Conservation (phyloP, 1,140 invertebrate species). For the Pogonognathellus flavescens region DNA sequence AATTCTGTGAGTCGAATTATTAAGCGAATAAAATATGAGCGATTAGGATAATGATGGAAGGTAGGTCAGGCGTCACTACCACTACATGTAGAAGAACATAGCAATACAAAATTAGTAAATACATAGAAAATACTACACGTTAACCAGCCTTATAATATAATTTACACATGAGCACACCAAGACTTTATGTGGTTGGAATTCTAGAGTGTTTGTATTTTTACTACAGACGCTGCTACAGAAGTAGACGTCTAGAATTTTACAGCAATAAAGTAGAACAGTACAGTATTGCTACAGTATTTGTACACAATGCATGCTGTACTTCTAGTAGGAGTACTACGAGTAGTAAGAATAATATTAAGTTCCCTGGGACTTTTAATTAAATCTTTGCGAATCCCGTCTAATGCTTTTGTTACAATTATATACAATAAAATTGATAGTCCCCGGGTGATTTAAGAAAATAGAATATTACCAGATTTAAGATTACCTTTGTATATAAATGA, state of each 20-base stretch:
- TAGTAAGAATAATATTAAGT: too few species aligned
- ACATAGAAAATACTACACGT: not conserved
- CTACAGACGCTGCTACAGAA: too few species aligned
- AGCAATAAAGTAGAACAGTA: too few species aligned
- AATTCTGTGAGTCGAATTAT: slow-evolving; percentile 21
- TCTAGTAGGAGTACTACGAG: too few species aligned
- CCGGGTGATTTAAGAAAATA: not conserved
- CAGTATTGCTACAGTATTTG: too few species aligned
- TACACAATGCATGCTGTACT: too few species aligned
- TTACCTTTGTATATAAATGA: slow-evolving; percentile 19
- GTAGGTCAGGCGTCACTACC: slow-evolving; percentile 13
- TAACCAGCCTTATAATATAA: not conserved
- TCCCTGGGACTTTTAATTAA: slow-evolving; percentile 4
- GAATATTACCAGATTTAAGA: slow-evolving; percentile 16
- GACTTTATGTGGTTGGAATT: not conserved
- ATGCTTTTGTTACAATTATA: not conserved
- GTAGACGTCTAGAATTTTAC: too few species aligned
- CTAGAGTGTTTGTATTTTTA: too few species aligned
- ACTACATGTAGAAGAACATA: too few species aligned
- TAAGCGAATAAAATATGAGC: slow-evolving; percentile 26
- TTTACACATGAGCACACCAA: not conserved
- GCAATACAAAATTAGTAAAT: not conserved
- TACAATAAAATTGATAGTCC: slow-evolving; percentile 32
- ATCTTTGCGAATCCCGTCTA: not conserved
- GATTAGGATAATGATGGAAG: slow-evolving; percentile 41